Conservation (phyloP, 2,888 invertebrate genomes). For the Drosophila peninsularis region DNA sequence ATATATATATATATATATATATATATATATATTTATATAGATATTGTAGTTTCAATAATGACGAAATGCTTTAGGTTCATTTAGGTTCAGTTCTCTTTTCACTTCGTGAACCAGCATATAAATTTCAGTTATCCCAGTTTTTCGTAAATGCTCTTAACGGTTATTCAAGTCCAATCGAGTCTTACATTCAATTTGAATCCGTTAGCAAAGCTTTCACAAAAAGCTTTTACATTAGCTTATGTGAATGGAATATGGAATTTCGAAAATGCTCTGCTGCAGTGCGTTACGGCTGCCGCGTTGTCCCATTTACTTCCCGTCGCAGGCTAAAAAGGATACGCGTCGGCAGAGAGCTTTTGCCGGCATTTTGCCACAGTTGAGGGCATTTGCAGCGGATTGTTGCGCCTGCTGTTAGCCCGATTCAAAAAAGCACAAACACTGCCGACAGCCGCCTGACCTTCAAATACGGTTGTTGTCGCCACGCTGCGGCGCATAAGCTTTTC, state of each 20-base stretch:
- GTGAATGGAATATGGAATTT: constrained; percentile 57
- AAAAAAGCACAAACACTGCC: constrained; percentile 32
- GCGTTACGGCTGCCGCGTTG: constrained; percentile 48
- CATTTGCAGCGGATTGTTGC: constrained; percentile 52
- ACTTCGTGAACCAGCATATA: not conserved
- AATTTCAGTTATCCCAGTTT: not conserved
- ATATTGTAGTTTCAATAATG: not conserved
- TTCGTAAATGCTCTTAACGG: not conserved
- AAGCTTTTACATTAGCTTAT: constrained; percentile 32
- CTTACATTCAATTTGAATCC: not conserved
- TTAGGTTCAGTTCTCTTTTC: no score
- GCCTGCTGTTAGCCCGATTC: constrained; percentile 20
- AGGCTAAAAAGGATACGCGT: constrained; percentile 3
- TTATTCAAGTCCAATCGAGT: not conserved
- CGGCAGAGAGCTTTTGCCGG: constrained; percentile 56
- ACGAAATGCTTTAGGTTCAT: not conserved
- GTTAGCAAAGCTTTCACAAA: constrained; percentile 21
- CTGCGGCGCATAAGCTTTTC: constrained; percentile 51
- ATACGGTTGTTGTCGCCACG: constrained; percentile 21
- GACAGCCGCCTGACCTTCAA: constrained; percentile 48
- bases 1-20: no score
- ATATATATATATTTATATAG: no score
- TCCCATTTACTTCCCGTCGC: constrained; percentile 58
- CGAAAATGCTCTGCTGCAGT: constrained; percentile 69
- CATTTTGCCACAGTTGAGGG: constrained; percentile 40